Evolutionary conservation across 2,888 invertebrate species (phyloP).

Genomic region (Ophion costatus): DNA sequence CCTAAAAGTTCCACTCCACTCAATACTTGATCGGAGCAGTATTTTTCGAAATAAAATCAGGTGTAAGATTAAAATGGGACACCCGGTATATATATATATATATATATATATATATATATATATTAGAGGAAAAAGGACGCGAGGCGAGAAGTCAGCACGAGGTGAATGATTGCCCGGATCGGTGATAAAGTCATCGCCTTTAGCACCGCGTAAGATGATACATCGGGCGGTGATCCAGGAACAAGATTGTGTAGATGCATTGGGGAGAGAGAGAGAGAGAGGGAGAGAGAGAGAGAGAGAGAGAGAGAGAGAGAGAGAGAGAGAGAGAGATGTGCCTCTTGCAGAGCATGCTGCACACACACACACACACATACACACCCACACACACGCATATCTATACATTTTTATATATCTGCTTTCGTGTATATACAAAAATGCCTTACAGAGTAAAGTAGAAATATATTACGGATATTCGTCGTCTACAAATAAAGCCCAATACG

Average conservation of each 20-base stretch:
- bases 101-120: slow-evolving; percentile 24
- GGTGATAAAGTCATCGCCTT: slow-evolving; percentile 84
- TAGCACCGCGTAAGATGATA: slow-evolving; percentile 83
- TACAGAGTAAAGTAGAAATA: slow-evolving; percentile 15
- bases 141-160: slow-evolving; percentile 68
- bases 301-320: slow-evolving; percentile 5
- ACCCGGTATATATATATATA: not conserved
- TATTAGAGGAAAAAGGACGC: slow-evolving; percentile 57
- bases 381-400: not conserved
- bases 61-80: no score
- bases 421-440: not conserved
- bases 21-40: no score
- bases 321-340: slow-evolving; percentile 6
- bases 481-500: slow-evolving; percentile 19
- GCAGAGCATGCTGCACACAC: not conserved
- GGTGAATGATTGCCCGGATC: slow-evolving; percentile 81
- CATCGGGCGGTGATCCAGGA: slow-evolving; percentile 81
- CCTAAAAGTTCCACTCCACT: no score
- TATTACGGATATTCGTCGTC: slow-evolving; percentile 41
- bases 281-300: slow-evolving; percentile 25
- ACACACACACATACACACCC: not conserved
- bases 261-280: slow-evolving; percentile 31
- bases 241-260: slow-evolving; percentile 76
- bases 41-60: no score
- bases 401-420: no score